These are phyloP conservation scores for Drosophila parthenogenetica DNA, from an alignment of 2,888 invertebrate genomes.

Conservation along the genomic window DNA sequence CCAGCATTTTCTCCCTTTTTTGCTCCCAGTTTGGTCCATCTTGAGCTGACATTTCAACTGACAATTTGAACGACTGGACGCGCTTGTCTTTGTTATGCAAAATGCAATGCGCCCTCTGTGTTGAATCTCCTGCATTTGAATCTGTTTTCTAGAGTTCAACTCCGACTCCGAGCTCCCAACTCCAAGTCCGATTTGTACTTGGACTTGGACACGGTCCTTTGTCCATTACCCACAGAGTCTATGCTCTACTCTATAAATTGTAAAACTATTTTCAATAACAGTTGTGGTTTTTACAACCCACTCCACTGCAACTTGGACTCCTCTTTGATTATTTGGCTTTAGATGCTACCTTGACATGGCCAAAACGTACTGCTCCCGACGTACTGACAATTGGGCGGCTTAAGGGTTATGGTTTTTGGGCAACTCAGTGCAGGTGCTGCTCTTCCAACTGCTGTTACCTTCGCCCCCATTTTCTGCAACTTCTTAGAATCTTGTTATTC, in stretches of 20 bases:
- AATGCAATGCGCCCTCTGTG: conserved; percentile 38
- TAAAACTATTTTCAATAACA: conserved; percentile 81
- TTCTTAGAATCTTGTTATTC: conserved; percentile 18
- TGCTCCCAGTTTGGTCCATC: conserved; percentile 41
- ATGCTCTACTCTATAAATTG: conserved; percentile 68
- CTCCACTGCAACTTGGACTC: conserved; percentile 1
- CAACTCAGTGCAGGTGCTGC: conserved; percentile 14
- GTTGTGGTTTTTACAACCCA: conserved; percentile 32
- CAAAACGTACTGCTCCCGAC: conserved; percentile 30
- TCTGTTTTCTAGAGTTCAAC: conserved; percentile 28
- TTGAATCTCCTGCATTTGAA: conserved; percentile 25
- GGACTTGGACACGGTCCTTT: conserved; percentile 40
- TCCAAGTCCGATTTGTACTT: background rate
- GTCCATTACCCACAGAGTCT: conserved; percentile 42
- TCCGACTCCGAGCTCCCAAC: background rate
- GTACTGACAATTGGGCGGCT: conserved; percentile 21
- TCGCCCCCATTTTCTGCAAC: background rate
- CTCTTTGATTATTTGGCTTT: conserved; percentile 45
- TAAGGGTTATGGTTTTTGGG: conserved; percentile 8
- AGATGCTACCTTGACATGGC: conserved; percentile 34
- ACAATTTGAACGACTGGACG: conserved; percentile 73
- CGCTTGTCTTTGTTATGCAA: conserved; percentile 75
- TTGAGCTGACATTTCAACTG: conserved; percentile 80
- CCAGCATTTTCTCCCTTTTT: background rate
- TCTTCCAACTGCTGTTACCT: conserved; percentile 29